Evolutionary conservation across 2,113 vertebrate genomes (phyloP).

Genomic region (Gracilinanus agilis): DNA sequence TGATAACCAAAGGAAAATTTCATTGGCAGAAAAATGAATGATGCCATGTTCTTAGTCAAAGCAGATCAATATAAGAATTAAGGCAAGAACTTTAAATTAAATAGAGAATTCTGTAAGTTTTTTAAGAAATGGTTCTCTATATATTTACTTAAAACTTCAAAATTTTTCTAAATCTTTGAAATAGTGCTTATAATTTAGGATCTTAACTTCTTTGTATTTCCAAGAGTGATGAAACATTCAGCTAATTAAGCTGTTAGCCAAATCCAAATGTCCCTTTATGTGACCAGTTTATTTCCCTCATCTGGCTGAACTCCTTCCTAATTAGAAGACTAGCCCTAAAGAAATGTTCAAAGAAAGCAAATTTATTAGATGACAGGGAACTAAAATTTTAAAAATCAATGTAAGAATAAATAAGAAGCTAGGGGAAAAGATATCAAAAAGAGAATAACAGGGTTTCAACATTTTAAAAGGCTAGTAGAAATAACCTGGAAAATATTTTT

Average conservation of each 20-base stretch:
- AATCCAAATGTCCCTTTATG: constrained; percentile 34
- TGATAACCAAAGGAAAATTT: not conserved
- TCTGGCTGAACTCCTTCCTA: constrained; percentile 28
- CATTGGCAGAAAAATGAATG: not conserved
- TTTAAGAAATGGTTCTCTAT: not conserved
- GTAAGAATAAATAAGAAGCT: not conserved
- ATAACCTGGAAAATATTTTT: constrained; percentile 21
- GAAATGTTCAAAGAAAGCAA: fast-evolving
- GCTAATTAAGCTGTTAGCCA: constrained; percentile 37
- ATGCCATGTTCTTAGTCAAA: not conserved
- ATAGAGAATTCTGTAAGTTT: not conserved
- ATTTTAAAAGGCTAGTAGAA: constrained; percentile 38
- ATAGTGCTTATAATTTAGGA: not conserved
- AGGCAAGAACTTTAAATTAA: not conserved
- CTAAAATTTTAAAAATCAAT: not conserved
- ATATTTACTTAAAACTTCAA: not conserved
- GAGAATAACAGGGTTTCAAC: not conserved
- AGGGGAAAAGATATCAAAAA: not conserved
- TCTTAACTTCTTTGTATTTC: not conserved
- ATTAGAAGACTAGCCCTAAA: constrained; percentile 16
- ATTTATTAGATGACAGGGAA: constrained; percentile 26
- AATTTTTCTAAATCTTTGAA: constrained; percentile 11
- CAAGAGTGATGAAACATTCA: constrained; percentile 6
- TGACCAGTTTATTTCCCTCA: not conserved
- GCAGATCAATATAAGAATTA: not conserved